Evolutionary conservation across 2,113 vertebrate species (phyloP).

Genomic region (Callipepla californica): DNA sequence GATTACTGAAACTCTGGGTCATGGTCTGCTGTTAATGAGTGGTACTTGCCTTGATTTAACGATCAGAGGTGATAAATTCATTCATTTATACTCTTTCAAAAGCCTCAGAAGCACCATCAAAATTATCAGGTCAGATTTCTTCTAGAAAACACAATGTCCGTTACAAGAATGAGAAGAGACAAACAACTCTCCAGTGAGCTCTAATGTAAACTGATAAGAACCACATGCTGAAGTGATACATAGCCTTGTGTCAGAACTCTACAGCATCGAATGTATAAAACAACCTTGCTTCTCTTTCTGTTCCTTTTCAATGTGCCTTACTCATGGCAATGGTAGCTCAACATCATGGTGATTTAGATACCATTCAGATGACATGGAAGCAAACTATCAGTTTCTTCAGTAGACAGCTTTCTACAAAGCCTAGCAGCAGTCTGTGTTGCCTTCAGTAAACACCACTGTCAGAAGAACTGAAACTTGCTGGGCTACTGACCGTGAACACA

Average conservation of each 20-base stretch:
- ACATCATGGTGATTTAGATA: not conserved
- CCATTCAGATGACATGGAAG: not conserved
- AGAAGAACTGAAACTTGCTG: not conserved
- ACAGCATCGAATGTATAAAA: not conserved
- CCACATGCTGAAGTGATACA: not conserved
- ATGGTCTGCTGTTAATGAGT: not conserved
- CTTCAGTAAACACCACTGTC: not conserved
- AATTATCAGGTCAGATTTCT: slow-evolving; percentile 15
- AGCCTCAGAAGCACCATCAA: slow-evolving; percentile 29
- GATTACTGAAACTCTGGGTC: not conserved
- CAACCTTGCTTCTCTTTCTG: not conserved
- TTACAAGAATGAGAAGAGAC: slow-evolving; percentile 40
- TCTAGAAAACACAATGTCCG: slow-evolving; percentile 28
- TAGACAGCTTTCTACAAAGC: not conserved
- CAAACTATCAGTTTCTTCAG: not conserved
- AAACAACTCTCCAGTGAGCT: slow-evolving; percentile 16
- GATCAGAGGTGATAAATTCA: slow-evolving; percentile 16
- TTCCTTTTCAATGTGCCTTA: not conserved
- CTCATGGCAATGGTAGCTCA: not conserved
- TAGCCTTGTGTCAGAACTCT: not conserved
- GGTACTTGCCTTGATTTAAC: slow-evolving; percentile 39
- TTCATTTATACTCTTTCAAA: slow-evolving; percentile 18
- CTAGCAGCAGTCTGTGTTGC: not conserved
- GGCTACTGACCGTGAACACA: not conserved
- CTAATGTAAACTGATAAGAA: slow-evolving; percentile 3